Base-by-base conservation (phyloP, 2,113 vertebrate species). In the Varanus salvator region DNA sequence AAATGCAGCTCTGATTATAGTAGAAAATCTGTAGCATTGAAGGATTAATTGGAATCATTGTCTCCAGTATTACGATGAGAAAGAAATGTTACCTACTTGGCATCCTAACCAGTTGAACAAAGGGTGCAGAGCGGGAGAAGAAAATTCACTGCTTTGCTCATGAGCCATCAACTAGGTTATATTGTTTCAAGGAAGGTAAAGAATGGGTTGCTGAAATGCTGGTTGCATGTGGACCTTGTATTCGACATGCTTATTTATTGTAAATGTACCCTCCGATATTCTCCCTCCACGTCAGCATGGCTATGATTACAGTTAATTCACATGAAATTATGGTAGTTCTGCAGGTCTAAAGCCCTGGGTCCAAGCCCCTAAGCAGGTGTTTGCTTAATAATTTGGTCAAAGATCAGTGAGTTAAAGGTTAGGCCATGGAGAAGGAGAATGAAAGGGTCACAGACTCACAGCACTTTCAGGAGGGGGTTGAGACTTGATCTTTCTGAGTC, bases 351-450 rank as follows among this genome's bases (percentile, higher is more conserved):
- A 93, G 80, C 80, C 96, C 95, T 97, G 96, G 97, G 97, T 97
- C 97, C 97, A 96, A 97, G 97, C 98, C 97, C 60, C 97, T 97
- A 98, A 98, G 98, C 98, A 99, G 98, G 98, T 99, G 98, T 99
- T 98, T 98, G 97, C 98, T 98, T 98, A 98, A 98, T 99, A 99
- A 98, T 98, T 98, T 98, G 98, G 98, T 99, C 99, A 99, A 98
- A 99, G 98, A 99, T 99, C 98, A 99, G 97, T 92, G 97, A 98
- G 98, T 97, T 97, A 99, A 98, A 99, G 98, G 98, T 98, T 98
- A 98, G 98, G 97, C 97, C 97, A 92, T 83, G 87, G 97, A 98
- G 96, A 97, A 96, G 96, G 95, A 97, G 97, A 98, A 98, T 97
- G 95, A 97, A 97, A 96, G 96, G 99, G 98, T 99, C 98, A 99